Evolutionary conservation across 2,888 invertebrate genomes (phyloP), one percentile per base, ranked within the genome.

Genomic region (Acleris laterana): DNA sequence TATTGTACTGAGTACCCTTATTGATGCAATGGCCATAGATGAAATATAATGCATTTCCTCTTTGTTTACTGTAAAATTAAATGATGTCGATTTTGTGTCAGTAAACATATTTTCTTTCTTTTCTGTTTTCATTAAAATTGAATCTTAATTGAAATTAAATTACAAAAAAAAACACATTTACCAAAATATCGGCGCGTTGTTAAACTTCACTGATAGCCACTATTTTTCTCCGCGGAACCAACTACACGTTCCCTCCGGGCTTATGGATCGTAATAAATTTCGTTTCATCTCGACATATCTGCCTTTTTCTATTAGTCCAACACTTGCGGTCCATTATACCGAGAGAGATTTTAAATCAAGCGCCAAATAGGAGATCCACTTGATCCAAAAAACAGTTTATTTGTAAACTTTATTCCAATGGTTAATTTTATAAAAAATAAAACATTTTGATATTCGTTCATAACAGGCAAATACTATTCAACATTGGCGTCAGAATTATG

Each of bases 191-290:
- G 25, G 13, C 49, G 48, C n/a, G 59, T 42, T 42, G 49, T 60
- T 64, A 49, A 25, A 59, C 19, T 28, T 38, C 53, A 60, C 59
- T 64, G 64, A 64, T 64, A 64, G 59, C 59, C 38, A 44, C 59
- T 48, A 60, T 80, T 79, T 81, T 85, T 83, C 82, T 85, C 83
- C 78, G 80, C 79, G 77, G 74, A 79, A 82, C 84, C 83, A 83
- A 84, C 84, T 86, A 86, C 85, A 85, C 85, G 84, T 82, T 83
- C 80, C 74, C 79, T 80, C 75, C 68, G 74, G 84, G 82, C 80
- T 82, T 79, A 83, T 79, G 73, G 80, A 77, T 75, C 17, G 83
- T 82, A 84, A 85, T 85, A 85, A 84, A 86, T 85, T 85, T 83
- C 77, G 80, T 81, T 83, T 80, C 77, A 79, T 80, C 84, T 77